These are phyloP conservation scores for Trichechus manatus DNA, from an alignment of 2,113 vertebrate genomes.

Conservation along the genomic window DNA sequence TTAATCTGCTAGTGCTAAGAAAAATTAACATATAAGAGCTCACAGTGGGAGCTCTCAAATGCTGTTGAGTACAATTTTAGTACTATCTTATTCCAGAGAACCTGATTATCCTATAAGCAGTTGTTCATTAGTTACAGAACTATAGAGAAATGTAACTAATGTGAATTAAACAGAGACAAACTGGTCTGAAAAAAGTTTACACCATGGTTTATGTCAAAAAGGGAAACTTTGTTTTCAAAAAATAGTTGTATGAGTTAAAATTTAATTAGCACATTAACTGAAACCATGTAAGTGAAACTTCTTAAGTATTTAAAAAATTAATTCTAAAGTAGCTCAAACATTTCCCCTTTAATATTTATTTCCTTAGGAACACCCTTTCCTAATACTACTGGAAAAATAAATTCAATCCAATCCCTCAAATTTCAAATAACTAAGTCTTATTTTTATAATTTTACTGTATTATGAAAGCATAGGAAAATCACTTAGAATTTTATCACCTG, in stretches of 20 bases:
- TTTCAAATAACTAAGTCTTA: slow-evolving; percentile 35
- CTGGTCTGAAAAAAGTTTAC: slow-evolving; percentile 4
- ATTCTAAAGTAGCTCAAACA: slow-evolving; percentile 12
- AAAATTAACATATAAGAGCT: neutral
- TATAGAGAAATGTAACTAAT: slow-evolving; percentile 28
- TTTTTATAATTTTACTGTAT: slow-evolving; percentile 33
- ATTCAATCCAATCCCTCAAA: slow-evolving; percentile 1
- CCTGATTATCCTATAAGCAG: neutral
- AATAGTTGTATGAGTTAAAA: slow-evolving; percentile 1
- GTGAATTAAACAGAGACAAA: slow-evolving; percentile 46
- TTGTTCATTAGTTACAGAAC: slow-evolving; percentile 39
- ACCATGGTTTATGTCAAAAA: slow-evolving; percentile 46
- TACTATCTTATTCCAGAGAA: slow-evolving; percentile 26
- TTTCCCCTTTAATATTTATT: slow-evolving; percentile 21
- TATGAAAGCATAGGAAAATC: neutral
- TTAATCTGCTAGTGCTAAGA: slow-evolving; percentile 33
- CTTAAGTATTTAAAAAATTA: slow-evolving; percentile 34
- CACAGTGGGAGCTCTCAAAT: neutral
- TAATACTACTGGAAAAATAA: slow-evolving; percentile 33
- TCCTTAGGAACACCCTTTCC: slow-evolving; percentile 24
- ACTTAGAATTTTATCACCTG: slow-evolving; percentile 43
- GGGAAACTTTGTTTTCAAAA: slow-evolving; percentile 22
- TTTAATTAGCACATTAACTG: slow-evolving; percentile 4
- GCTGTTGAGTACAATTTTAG: neutral
- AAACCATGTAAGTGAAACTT: neutral